Base-by-base conservation (phyloP, 2,797 vertebrate genomes). In the Eulemur coronatus region DNA sequence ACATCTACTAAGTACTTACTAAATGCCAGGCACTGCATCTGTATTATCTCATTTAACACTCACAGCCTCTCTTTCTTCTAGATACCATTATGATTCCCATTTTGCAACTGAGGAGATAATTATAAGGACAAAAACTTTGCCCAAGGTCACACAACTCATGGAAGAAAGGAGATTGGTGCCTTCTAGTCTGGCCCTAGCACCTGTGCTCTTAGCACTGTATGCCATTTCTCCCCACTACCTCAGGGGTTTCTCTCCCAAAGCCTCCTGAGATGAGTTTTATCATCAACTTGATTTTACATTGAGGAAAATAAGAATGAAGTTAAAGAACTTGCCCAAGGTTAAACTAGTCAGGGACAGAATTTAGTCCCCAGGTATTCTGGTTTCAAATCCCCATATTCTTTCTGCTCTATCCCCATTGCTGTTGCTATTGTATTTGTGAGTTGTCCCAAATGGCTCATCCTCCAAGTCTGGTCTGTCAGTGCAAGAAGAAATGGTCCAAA, bases 401-500 rank as follows among this genome's bases (percentile, higher is more conserved):
- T 88, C 33, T 69, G 57, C 33, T 82, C 22, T 61, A 75, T 33
- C 6, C 1, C 11, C 38, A 81, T 46, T 5, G 84, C 28, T 84
- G 1, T 76, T 81, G 38, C 2, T 87, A 91, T 28, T 88, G 33
- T 26, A 65, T 85, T 65, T 94, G 35, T 65, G 41, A 92, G 72
- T 79, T 88, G 50, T 91, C 35, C 33, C 12, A 84, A 92, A 92
- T 84, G 52, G 15, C 57, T 89, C 63, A 75, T 75, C n/a, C 9
- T 89, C 69, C 38, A 90, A 86, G 55, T 79, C 15, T 75, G 57
- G 48, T 7, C 78, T 95, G 98, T 96, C 94, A 7, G 92, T 98
- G 94, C 94, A 97, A 95, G 41, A 98, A 97, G 86, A 97, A 65
- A 94, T 55, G 5, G 67, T 78, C 75, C 52, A 92, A 96, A 95